Base-by-base conservation (phyloP, 2,888 invertebrate genomes). In the Drosophila kambysellisi region DNA sequence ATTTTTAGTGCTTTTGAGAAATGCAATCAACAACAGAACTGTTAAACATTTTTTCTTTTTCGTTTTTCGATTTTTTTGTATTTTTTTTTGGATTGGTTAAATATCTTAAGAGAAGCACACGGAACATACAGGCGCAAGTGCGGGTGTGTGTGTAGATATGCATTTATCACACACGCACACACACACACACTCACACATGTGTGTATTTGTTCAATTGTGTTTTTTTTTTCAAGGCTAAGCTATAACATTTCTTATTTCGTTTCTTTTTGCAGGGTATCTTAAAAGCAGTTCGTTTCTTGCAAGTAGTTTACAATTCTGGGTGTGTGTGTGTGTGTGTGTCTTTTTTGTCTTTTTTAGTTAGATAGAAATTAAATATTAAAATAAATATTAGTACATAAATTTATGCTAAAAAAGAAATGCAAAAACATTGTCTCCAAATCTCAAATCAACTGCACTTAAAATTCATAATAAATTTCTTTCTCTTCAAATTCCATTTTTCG, bases 381-480 rank as follows among this genome's bases (percentile, higher is more conserved):
- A 84, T 84, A 84, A 84, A 84, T 84, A 84, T 84, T 84, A 84
- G 84, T 84, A 81, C n/a, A 65, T 79, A 79, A 67, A 56, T 62
- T 80, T 64, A 76, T 56, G 64, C 88, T 85, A 88, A 75, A 76
- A 57, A 43, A 57, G 83, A 85, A 84, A 84, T 88, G 84, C 88
- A 82, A 70, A 75, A 70, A 71, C 69, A 73, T 70, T 69, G 61
- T 70, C 71, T 78, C 63, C 61, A 71, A 76, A 76, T 71, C 74
- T 68, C 61, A 72, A 68, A 77, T 74, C 59, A 69, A 72, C 79
- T 74, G 71, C 79, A 71, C 70, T 65, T 53, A 67, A 76, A 73
- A 53, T 46, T 4, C 46, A 46, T 15, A 7, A 25, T 25, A 25
- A 37, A 52, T 33, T 71, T 52, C 35, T 41, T 52, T 35, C 41